Evolutionary conservation across 2,113 vertebrate genomes (phyloP), one percentile per base, ranked within the genome.

Genomic region (Butorides virescens): DNA sequence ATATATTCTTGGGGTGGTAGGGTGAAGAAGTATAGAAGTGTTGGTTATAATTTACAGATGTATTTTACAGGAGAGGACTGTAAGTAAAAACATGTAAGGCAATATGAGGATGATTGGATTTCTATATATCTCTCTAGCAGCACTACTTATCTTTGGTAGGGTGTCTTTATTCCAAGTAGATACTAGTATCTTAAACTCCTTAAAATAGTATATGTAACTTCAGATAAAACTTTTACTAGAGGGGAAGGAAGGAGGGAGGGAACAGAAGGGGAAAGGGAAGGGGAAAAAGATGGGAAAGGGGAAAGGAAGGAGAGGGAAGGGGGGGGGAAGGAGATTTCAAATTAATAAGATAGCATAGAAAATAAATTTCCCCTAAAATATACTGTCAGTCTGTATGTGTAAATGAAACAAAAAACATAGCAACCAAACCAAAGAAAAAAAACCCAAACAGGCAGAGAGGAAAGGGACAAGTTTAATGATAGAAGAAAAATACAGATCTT

Each of bases 401-500:
- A 95, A 81, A n/a, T 19, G 66, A 68, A 96, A 75, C 13, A 16
- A 68, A 97, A 84, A 98, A 80, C 36, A 42, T 7, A 90, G 46
- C 49, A 87, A 66, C 25, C 15, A 90, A 97, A 97, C 14, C 25
- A 77, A 94, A 91, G 89, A 88, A 97, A 96, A 75, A 96, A 87
- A 96, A 74, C 4, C 5, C 67, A 94, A 98, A 97, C 97, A 98
- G 95, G 78, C 80, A 95, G 97, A 98, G 98, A 98, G 98, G 98
- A 98, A 97, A 98, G 97, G 90, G 96, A 90, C 93, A 95, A 95
- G 98, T 99, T 99, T 99, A 99, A 99, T 99, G 97, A 95, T 95
- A 98, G 95, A 98, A 98, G 98, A 98, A 98, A 98, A 98, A 97
- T 98, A 99, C 98, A 99, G 98, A 97, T 98, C 96, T 97, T 96